Evolutionary conservation across 2,888 invertebrate genomes (phyloP).

Genomic region (Hypomecis atomaria): DNA sequence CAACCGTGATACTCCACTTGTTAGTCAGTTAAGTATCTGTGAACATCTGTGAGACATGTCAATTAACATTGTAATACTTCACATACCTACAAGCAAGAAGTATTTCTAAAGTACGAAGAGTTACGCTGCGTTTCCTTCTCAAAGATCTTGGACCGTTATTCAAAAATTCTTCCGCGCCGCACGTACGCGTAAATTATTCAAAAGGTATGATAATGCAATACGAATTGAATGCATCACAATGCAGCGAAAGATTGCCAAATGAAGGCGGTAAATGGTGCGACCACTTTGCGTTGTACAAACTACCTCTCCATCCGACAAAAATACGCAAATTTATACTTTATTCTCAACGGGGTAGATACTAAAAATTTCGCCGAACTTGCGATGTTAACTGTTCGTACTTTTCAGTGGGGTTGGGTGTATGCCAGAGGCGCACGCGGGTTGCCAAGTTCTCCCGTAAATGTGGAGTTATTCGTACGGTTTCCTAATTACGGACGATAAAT

Average conservation of each 20-base stretch:
- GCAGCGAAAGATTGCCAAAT: slow-evolving; percentile 74
- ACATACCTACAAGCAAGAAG: not conserved
- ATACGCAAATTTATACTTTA: slow-evolving; percentile 28
- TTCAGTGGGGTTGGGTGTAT: slow-evolving; percentile 60
- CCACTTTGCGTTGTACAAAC: slow-evolving; percentile 57
- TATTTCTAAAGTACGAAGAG: not conserved
- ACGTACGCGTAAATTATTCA: slow-evolving; percentile 52
- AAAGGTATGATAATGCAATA: slow-evolving; percentile 56
- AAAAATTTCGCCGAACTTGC: slow-evolving; percentile 37
- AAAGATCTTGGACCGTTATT: slow-evolving; percentile 32
- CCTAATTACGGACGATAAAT: slow-evolving; percentile 54
- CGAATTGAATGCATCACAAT: slow-evolving; percentile 66
- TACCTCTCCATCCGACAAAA: slow-evolving; percentile 23
- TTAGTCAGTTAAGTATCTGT: no score
- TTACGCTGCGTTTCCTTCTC: slow-evolving; percentile 22
- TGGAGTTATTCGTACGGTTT: slow-evolving; percentile 53
- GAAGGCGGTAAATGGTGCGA: slow-evolving; percentile 69
- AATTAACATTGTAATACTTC: no score
- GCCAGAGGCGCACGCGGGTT: slow-evolving; percentile 57
- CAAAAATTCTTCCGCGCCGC: slow-evolving; percentile 35
- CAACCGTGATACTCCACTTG: no score
- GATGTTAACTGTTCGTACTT: slow-evolving; percentile 43
- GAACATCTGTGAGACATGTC: no score
- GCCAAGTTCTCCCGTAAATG: slow-evolving; percentile 63
- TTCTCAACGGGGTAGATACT: slow-evolving; percentile 15